A percentile compares a stretch with the other conserved stretches of the same genome.
Evolutionary conservation across 2,113 vertebrate genomes (phyloP).

Genomic region (Uria aalge): DNA sequence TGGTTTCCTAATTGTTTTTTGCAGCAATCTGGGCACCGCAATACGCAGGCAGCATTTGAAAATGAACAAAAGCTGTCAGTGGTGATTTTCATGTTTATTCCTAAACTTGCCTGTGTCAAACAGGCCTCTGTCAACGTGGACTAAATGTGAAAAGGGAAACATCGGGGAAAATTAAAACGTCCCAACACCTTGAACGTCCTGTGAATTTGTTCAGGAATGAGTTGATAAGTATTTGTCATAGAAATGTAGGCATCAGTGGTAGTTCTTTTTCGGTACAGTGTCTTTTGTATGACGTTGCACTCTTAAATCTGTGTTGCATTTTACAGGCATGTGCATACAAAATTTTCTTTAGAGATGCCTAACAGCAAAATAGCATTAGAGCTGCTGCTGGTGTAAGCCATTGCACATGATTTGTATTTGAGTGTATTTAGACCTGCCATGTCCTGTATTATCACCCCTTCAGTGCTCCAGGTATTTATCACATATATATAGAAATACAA

Average conservation of each 20-base stretch:
- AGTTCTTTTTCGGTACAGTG: neutral
- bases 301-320: neutral
- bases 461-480: neutral
- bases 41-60: neutral
- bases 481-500: neutral
- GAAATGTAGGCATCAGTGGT: neutral
- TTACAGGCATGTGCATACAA: neutral
- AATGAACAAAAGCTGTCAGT: neutral
- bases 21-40: neutral
- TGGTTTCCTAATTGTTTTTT: neutral
- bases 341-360: neutral
- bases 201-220: neutral
- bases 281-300: neutral
- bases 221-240: neutral
- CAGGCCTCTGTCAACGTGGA: neutral
- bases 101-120: neutral
- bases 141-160: neutral
- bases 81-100: neutral
- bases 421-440: neutral
- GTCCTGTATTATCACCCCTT: neutral
- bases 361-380: neutral
- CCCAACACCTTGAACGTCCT: fast-evolving
- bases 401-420: neutral
- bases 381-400: neutral
- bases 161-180: neutral